Conservation (phyloP, 2,113 vertebrate genomes). For the Chionodraco myersi region DNA sequence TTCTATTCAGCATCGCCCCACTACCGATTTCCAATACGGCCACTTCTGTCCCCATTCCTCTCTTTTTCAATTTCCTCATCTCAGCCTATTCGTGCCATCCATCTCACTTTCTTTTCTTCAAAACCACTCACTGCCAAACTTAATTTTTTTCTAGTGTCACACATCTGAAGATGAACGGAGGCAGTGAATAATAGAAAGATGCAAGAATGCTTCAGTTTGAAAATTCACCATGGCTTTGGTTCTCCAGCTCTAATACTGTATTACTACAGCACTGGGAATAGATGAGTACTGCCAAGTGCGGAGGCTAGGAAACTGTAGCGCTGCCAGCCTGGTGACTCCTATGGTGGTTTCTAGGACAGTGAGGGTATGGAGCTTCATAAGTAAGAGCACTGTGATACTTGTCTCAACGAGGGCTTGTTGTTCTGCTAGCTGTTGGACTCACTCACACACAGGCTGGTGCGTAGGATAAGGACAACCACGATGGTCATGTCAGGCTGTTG, state of each 20-base stretch:
- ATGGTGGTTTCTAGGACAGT: constrained; percentile 45
- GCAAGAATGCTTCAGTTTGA: constrained; percentile 21
- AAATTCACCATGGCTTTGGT: constrained; percentile 35
- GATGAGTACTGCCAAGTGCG: constrained; percentile 51
- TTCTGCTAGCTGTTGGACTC: constrained; percentile 64
- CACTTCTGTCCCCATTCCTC: constrained; percentile 42
- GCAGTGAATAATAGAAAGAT: constrained; percentile 25
- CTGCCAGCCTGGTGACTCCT: constrained; percentile 58
- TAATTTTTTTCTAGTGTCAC: constrained; percentile 31
- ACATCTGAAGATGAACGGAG: constrained; percentile 42
- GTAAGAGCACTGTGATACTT: constrained; percentile 51
- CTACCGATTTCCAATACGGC: constrained; percentile 43
- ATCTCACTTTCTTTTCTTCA: constrained; percentile 37
- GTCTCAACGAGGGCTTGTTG: constrained; percentile 55
- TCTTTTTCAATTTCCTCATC: constrained; percentile 55
- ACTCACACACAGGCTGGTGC: constrained; percentile 75
- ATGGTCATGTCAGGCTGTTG: constrained; percentile 74
- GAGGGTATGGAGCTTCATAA: constrained; percentile 53
- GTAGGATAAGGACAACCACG: constrained; percentile 76
- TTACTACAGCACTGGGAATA: constrained; percentile 27
- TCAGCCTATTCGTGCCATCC: constrained; percentile 15
- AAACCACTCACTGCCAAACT: constrained; percentile 26
- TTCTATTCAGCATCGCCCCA: constrained; percentile 48
- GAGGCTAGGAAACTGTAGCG: constrained; percentile 43
- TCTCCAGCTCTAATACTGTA: constrained; percentile 33